These are phyloP conservation scores for Drosophila ohnishii DNA, from an alignment of 1,140 invertebrate genomes.

Conservation along the genomic window DNA sequence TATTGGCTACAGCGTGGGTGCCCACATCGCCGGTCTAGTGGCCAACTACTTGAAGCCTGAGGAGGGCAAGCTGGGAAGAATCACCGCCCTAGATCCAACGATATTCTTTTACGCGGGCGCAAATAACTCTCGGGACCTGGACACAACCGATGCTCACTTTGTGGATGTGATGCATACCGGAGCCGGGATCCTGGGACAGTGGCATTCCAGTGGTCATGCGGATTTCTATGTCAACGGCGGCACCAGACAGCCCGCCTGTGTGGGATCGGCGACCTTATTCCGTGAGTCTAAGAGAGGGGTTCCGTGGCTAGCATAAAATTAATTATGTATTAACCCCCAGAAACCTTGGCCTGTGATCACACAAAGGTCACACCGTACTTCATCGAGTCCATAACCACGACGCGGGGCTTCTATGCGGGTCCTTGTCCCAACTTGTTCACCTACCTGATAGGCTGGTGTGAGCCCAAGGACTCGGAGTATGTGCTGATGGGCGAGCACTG, in stretches of 20 bases:
- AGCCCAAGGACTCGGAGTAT: constrained; percentile 89
- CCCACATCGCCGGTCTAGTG: constrained; percentile 92
- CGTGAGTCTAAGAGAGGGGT: constrained; percentile 85
- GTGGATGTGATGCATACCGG: constrained; percentile 95
- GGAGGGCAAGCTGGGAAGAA: constrained; percentile 89
- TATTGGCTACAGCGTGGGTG: constrained; percentile 93
- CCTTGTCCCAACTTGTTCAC: constrained; percentile 91
- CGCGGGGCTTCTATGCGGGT: constrained; percentile 91
- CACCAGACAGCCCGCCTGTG: constrained; percentile 93
- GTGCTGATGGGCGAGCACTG: constrained; percentile 93
- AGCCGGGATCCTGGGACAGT: constrained; percentile 92
- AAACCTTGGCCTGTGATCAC: constrained; percentile 93
- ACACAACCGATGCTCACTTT: constrained; percentile 92
- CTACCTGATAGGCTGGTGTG: constrained; percentile 92
- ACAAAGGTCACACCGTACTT: constrained; percentile 94
- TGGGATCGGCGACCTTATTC: constrained; percentile 88
- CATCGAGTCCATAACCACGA: constrained; percentile 92
- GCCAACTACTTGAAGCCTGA: constrained; percentile 88
- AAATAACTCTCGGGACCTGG: constrained; percentile 91
- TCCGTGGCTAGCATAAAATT: background rate
- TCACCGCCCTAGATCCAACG: constrained; percentile 93
- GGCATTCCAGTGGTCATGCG: constrained; percentile 93
- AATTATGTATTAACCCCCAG: constrained; percentile 81
- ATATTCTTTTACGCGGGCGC: constrained; percentile 92
- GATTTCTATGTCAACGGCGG: constrained; percentile 96